phyloP scores from a whole-genome alignment of 2,888 invertebrate species.

The Philereme transversata region DNA sequence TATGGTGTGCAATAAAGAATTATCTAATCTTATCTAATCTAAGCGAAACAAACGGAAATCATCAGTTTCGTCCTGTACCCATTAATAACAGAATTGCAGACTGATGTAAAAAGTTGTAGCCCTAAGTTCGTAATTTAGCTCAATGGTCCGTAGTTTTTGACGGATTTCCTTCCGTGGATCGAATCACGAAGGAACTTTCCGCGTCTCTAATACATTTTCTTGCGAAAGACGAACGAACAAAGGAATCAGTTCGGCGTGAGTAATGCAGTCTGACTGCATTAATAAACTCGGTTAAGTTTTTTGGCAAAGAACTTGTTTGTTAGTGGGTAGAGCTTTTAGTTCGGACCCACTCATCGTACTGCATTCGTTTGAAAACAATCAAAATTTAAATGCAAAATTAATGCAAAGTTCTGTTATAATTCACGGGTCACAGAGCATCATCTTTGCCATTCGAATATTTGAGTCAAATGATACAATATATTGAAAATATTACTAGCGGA shows the following conservation, averaged over 20 bases:
- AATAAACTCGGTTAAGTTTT: constrained; percentile 70
- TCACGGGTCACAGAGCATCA: constrained; percentile 22
- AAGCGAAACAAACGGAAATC: no score
- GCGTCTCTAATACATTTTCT: constrained; percentile 46
- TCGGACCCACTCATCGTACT: constrained; percentile 38
- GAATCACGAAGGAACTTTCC: constrained; percentile 27
- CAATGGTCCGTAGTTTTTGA: constrained; percentile 26
- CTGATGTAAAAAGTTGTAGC: constrained; percentile 2
- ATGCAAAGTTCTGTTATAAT: constrained; percentile 14
- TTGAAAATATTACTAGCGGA: constrained; percentile 38
- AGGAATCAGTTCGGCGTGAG: constrained; percentile 60
- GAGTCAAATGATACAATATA: constrained; percentile 28
- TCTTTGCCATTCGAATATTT: constrained; percentile 28
- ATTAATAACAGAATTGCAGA: no score
- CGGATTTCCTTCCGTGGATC: constrained; percentile 31
- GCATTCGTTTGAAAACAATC: constrained; percentile 36
- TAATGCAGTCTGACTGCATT: constrained; percentile 70
- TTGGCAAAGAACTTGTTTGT: constrained; percentile 66
- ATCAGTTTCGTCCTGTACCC: no score
- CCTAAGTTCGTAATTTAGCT: constrained; percentile 13
- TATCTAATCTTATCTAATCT: no score
- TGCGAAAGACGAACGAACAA: constrained; percentile 52
- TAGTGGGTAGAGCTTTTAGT: constrained; percentile 46
- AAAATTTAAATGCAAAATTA: constrained; percentile 30
- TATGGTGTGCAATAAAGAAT: no score